A percentile compares a stretch with the other conserved stretches of the same genome.
These are phyloP conservation scores for Molorchus minor DNA, from an alignment of 2,888 invertebrate genomes.

Conservation along the genomic window DNA sequence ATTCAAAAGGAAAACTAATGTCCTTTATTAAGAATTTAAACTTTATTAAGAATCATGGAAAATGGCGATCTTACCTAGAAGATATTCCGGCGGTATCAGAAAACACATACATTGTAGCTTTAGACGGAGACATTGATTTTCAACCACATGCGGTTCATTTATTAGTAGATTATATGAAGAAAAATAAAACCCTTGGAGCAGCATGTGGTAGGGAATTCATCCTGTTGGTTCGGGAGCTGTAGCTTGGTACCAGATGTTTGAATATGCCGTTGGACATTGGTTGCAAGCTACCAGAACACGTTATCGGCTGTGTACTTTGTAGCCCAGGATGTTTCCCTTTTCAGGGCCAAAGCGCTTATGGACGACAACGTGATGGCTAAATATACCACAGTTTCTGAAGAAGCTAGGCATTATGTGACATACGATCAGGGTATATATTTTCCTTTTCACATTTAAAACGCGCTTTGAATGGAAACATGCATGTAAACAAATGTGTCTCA, in stretches of 20 bases:
- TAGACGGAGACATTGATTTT: constrained; percentile 92
- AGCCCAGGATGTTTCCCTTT: constrained; percentile 93
- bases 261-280: constrained; percentile 94
- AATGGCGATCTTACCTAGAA: constrained; percentile 57
- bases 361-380: constrained; percentile 89
- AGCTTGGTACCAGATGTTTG: constrained; percentile 73
- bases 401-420: constrained; percentile 87
- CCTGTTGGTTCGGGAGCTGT: constrained; percentile 75
- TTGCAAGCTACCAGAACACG: constrained; percentile 88
- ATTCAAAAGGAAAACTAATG: no score
- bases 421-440: constrained; percentile 86
- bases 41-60: constrained; percentile 55
- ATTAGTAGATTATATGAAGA: constrained; percentile 87
- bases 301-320: constrained; percentile 89
- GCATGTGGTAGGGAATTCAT: constrained; percentile 92
- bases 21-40: no score
- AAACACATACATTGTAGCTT: constrained; percentile 83
- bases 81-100: constrained; percentile 70
- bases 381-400: constrained; percentile 81
- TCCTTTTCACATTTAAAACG: no score
- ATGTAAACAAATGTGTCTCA: no score
- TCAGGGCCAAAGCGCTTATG: constrained; percentile 88
- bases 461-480: no score
- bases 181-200: constrained; percentile 76
- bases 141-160: constrained; percentile 81